Base-by-base conservation (phyloP, 2,888 invertebrate genomes). In the Sarcophaga carnaria region DNA sequence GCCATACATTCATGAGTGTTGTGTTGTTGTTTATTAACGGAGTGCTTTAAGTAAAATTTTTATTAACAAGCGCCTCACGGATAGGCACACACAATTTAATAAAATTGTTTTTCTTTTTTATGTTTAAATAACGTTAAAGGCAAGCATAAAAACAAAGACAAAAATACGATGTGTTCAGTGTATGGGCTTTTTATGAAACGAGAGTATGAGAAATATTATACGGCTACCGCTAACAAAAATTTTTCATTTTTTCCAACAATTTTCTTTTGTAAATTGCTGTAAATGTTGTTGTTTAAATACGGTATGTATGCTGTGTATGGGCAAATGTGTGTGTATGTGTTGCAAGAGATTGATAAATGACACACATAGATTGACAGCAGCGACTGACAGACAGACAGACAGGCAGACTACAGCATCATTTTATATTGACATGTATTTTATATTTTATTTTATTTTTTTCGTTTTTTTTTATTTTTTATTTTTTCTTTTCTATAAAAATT, bases 261-360 rank as follows among this genome's bases (percentile, higher is more conserved):
- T 59, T 59, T 37, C 37, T 37, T 37, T 37, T 37, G 37, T 37
- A 37, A 37, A 37, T 37, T 37, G 8, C 37, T 37, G 10, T 37
- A 37, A 37, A 37, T 37, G 37, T 6, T 37, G 37, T 37, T 14
- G 49, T 49, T 14, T 49, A 49, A 4, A 14, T 14, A 14, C 49
- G 6, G 62, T 11, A 27, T 22, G 27, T 72, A 20, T 72, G 66
- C 22, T 22, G 37, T 47, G 25, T 27, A 49, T 76, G 59, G 22
- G 59, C 22, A 22, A 4, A 20, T 20, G 60, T 5, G 60, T 72
- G 25, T 45, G 3, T 20, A 12, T 37, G 47, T 77, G 59, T 47
- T 20, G 22, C 60, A 59, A 70, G 64, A 83, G 77, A 83, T 77
- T 83, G 83, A 77, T 83, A 77, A 66, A 72, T 83, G 77, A 71